A percentile compares a stretch with the other conserved stretches of the same genome.
Evolutionary conservation across 2,888 invertebrate genomes (phyloP).

Genomic region (Dryococelus australis): DNA sequence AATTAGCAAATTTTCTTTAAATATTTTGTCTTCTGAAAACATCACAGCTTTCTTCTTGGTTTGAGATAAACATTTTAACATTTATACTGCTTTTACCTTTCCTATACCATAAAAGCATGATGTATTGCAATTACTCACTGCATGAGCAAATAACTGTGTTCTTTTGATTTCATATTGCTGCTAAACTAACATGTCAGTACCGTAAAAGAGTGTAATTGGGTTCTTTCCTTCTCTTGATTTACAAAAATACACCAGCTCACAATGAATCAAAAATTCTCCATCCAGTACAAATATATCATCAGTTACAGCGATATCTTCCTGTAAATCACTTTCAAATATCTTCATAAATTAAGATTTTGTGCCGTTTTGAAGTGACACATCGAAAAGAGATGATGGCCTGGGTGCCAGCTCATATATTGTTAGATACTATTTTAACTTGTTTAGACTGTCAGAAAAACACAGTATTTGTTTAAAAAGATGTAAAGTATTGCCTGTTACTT

Average conservation of each 20-base stretch:
- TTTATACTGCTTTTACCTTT: too few species aligned
- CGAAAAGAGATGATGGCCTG: not conserved
- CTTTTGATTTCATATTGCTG: not conserved
- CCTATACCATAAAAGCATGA: constrained; percentile 24
- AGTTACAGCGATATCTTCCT: not conserved
- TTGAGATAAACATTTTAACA: too few species aligned
- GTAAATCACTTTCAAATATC: not conserved
- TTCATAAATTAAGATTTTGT: constrained; percentile 5
- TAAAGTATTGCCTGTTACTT: constrained; percentile 12
- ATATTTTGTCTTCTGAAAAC: too few species aligned
- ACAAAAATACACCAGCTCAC: constrained; percentile 3
- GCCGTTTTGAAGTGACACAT: constrained; percentile 10
- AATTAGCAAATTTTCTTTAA: too few species aligned
- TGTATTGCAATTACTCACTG: not conserved
- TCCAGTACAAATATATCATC: not conserved
- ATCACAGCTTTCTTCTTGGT: too few species aligned
- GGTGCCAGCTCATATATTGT: constrained; percentile 17
- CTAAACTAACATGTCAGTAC: not conserved
- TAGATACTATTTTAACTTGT: constrained; percentile 1
- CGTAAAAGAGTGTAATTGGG: not conserved
- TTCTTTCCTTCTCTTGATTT: not conserved
- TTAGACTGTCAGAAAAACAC: constrained; percentile 7
- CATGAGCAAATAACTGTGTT: not conserved
- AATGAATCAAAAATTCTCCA: constrained; percentile 13
- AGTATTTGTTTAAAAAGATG: not conserved